Evolutionary conservation across 2,113 vertebrate species (phyloP), one percentile per base, ranked within the genome.

Genomic region (Gadus macrocephalus): DNA sequence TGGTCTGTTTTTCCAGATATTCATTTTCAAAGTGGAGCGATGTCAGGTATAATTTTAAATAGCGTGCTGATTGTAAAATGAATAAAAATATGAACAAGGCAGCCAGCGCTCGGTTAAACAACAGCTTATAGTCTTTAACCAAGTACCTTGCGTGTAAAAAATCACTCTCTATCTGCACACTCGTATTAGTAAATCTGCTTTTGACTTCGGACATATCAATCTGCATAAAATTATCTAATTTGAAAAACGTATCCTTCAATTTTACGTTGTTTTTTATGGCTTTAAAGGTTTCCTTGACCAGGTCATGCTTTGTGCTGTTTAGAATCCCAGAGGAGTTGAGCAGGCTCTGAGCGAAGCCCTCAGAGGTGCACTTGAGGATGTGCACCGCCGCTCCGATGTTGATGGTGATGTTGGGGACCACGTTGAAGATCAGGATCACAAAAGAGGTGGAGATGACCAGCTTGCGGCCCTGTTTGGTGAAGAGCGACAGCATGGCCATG

Each of bases 11-110:
- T 68, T 75, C 73, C 3, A 91, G 77, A 5, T 92, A 90, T 31
- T 82, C 42, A 7, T 96, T 98, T 83, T 98, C 95, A 68, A 98
- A 98, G 16, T 2, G 69, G 20, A 95, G 79, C 35, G 93, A 82
- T 0, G 92, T 94, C 80, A 99, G 88, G 22, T 96, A 98, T 2
- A 82, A 89, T 70, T 91, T 93, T 60, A 99, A 78, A 76, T 97
- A 98, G 68, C 89, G 86, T 3, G 75, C 78, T 0, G 95, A 93
- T 66, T 95, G 89, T 6, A 83, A 72, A 2, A 94, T 88, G 4
- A 98, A 88, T 5, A 86, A 86, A 8, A 92, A 76, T 5, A 92
- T 35, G 4, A 93, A 92, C 25, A 94, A 20, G 0, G 88, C 95
- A 15, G 94, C 92, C 4, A 92, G 76, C 42, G 94, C 74, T 19